Evolutionary conservation across 2,113 vertebrate species (phyloP).

Genomic region (Mus musculus): DNA sequence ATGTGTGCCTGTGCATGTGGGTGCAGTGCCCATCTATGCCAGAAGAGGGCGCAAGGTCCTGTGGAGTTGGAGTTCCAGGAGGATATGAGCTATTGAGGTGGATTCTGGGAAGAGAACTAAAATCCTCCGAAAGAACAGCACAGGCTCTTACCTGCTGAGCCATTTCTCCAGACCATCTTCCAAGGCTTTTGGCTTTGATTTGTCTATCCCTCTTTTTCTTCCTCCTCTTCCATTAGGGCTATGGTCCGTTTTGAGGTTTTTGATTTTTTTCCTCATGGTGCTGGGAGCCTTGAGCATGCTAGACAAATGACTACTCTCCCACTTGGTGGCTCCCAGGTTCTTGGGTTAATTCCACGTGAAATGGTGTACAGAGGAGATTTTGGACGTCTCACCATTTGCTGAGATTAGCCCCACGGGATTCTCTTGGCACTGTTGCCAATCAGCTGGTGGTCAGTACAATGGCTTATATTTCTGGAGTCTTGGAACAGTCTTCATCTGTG

Average conservation of each 20-base stretch:
- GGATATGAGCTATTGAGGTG: neutral
- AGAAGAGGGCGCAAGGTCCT: neutral
- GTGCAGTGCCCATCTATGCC: neutral
- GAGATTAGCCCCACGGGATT: neutral
- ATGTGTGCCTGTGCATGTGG: neutral
- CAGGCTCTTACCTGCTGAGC: neutral
- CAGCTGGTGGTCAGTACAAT: neutral
- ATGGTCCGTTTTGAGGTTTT: neutral
- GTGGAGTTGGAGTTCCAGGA: neutral
- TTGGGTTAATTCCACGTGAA: neutral
- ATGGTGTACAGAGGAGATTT: neutral
- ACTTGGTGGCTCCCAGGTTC: neutral
- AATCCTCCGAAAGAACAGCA: neutral
- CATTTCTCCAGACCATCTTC: neutral
- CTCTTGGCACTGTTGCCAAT: constrained; percentile 16
- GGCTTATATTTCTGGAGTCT: neutral
- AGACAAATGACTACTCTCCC: neutral
- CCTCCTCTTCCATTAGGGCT: neutral
- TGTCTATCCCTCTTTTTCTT: neutral
- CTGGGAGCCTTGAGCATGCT: neutral
- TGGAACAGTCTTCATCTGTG: neutral
- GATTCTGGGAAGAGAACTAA: neutral
- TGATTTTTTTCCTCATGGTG: neutral
- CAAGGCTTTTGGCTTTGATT: constrained; percentile 40
- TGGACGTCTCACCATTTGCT: neutral